Percentiles rank a stretch among this genome's conserved stretches.
phyloP scores from a whole-genome alignment of 2,888 invertebrate species.

The Pristionchus exspectatus region DNA sequence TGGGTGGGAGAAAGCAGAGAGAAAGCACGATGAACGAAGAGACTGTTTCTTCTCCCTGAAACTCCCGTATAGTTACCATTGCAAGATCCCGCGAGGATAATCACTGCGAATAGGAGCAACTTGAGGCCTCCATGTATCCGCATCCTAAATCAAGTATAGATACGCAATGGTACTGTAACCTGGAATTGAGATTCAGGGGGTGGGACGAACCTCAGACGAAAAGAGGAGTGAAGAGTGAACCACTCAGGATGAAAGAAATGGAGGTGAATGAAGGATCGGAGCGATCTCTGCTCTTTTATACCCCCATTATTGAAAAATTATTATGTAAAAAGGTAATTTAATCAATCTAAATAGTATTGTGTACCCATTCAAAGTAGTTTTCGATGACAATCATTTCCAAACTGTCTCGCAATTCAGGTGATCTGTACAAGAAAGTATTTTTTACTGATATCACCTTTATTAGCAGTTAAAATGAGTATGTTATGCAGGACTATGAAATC shows the following conservation, averaged over 20 bases:
- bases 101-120: background rate
- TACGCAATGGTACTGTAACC: background rate
- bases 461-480: background rate
- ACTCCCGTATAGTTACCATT: too few species aligned
- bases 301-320: background rate
- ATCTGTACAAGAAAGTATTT: background rate
- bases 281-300: background rate
- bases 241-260: background rate
- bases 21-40: too few species aligned
- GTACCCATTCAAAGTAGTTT: too few species aligned
- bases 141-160: background rate
- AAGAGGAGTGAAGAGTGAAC: background rate
- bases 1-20: too few species aligned
- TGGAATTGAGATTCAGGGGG: background rate
- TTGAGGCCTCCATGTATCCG: background rate
- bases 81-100: background rate
- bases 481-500: background rate
- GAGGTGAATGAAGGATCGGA: background rate
- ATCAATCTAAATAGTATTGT: too few species aligned
- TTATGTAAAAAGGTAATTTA: background rate
- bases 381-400: too few species aligned
- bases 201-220: background rate
- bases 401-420: too few species aligned
- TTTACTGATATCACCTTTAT: background rate
- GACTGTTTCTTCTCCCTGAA: too few species aligned